These are phyloP conservation scores for Enchytraeus crypticus DNA, from an alignment of 2,888 invertebrate genomes.

Conservation along the genomic window DNA sequence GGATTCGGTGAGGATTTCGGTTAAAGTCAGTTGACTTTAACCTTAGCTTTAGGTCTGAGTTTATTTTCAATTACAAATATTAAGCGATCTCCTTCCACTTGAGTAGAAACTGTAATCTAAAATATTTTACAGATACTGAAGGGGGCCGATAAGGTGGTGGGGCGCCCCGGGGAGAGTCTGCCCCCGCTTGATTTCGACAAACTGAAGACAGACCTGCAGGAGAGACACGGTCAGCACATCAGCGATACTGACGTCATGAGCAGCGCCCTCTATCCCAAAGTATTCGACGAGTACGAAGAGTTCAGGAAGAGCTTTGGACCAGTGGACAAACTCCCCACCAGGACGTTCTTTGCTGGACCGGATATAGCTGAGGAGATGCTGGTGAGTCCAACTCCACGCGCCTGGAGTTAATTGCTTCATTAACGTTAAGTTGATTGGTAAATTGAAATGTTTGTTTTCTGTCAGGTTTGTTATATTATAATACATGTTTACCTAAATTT, in stretches of 20 bases:
- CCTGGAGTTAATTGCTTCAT: too few relatives aligned
- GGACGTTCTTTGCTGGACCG: constrained; percentile 87
- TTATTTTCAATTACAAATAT: too few relatives aligned
- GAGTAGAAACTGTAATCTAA: constrained; percentile 1
- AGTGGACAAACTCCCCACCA: constrained; percentile 86
- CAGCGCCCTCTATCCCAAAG: constrained; percentile 88
- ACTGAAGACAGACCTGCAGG: constrained; percentile 65
- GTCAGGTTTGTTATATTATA: too few relatives aligned
- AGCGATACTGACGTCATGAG: constrained; percentile 86
- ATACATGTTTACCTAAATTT: too few relatives aligned
- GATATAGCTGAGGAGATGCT: constrained; percentile 65
- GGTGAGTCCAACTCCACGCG: constrained; percentile 40
- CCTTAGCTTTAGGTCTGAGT: too few relatives aligned
- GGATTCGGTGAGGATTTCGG: too few relatives aligned
- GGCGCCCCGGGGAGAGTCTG: constrained; percentile 78
- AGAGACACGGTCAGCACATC: constrained; percentile 60
- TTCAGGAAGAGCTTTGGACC: constrained; percentile 85
- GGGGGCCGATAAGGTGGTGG: constrained; percentile 61
- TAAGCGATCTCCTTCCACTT: too few relatives aligned
- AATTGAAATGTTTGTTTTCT: too few relatives aligned
- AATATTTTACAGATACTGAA: constrained; percentile 35
- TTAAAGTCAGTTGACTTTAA: too few relatives aligned
- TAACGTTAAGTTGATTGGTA: too few relatives aligned
- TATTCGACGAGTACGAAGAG: constrained; percentile 55
- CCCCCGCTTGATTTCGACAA: constrained; percentile 74